Conservation (phyloP, 1,140 invertebrate species). For the Cydia amplana region DNA sequence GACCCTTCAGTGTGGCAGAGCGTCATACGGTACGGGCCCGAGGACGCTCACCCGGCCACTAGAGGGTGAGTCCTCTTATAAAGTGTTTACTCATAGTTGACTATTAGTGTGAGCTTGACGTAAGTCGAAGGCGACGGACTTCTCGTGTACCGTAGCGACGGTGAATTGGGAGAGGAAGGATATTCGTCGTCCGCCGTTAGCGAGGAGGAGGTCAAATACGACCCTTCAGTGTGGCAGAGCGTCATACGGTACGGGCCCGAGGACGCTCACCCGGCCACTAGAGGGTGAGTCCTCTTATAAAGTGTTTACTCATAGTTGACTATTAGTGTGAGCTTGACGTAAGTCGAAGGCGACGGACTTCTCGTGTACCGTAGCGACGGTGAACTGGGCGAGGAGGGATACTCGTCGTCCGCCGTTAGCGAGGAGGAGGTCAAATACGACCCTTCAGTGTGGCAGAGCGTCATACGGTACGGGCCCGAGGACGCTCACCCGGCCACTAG, state of each 20-base stretch:
- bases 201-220: constrained; percentile 83
- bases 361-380: too few species aligned
- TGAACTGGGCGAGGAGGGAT: too few species aligned
- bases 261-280: constrained; percentile 80
- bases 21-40: constrained; percentile 82
- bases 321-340: too few species aligned
- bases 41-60: constrained; percentile 80
- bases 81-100: too few species aligned
- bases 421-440: too few species aligned
- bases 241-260: constrained; percentile 83
- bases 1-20: constrained; percentile 83
- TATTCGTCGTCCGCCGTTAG: constrained; percentile 84
- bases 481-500: too few species aligned
- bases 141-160: constrained; percentile 81
- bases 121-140: constrained; percentile 82
- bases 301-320: too few species aligned
- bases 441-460: too few species aligned
- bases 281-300: constrained; percentile 73
- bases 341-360: too few species aligned
- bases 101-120: too few species aligned
- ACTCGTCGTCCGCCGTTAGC: too few species aligned
- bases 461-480: too few species aligned
- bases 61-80: constrained; percentile 74
- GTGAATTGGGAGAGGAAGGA: constrained; percentile 78
- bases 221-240: constrained; percentile 82